Evolutionary conservation across 1,140 invertebrate species (phyloP), one percentile per base, ranked within the genome.

Genomic region (Brachionus plicatilis): DNA sequence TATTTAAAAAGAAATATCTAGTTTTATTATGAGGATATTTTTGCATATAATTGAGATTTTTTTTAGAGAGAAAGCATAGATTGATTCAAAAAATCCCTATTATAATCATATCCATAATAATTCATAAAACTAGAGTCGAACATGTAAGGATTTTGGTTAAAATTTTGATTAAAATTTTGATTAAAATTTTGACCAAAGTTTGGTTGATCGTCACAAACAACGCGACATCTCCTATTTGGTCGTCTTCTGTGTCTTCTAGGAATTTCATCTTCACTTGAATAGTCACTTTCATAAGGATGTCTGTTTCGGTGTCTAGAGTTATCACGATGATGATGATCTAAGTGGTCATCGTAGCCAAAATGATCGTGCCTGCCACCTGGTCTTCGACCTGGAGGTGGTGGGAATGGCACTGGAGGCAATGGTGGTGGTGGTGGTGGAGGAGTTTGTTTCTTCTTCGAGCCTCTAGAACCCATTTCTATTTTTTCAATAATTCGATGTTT

Each of bases 81-180:
- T 41, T 72, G 27, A 17, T 68, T 41, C 29, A 33, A 37, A 68
- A 17, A 29, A 33, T 41, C 66, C 17, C 8, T 33, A 37, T 9
- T 37, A 29, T 68, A 68, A 29, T 68, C 66, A 68, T 68, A 68
- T 68, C 68, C 37, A 20, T 72, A 72, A n/a, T 20, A 72, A 72
- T 72, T 72, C 41, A 37, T 43, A 43, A 72, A 72, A 72, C 33
- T 43, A n/a, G 68, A 43, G 24, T 72, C 68, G n/a, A 7, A 72
- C 17, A 43, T 72, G 33, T 72, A 72, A 8, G 68, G 68, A 20
- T 72, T 72, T 41, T n/a, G 7, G 1, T 43, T 72, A 24, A 45
- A 72, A 43, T 43, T 43, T n/a, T 11, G 12, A 37, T 43, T 72
- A 45, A 72, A 72, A 43, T 43, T 43, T n/a, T 11, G 12, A 7